These are phyloP conservation scores for Netelia virgata DNA, from an alignment of 2,888 invertebrate genomes.

Conservation along the genomic window DNA sequence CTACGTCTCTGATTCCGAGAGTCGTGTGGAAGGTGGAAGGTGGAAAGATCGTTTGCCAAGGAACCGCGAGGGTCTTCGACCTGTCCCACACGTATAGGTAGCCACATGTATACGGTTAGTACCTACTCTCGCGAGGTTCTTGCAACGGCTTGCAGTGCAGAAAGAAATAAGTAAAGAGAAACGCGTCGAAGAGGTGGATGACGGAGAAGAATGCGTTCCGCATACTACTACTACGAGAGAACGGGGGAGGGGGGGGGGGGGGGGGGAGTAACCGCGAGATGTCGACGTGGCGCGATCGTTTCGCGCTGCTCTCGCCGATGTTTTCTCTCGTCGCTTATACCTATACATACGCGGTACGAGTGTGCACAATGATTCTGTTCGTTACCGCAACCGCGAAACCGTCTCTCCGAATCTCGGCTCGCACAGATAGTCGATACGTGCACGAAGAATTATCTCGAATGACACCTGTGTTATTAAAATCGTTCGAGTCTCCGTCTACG, in stretches of 20 bases:
- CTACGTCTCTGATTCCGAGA: neutral
- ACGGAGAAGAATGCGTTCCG: slow-evolving; percentile 60
- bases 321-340: neutral
- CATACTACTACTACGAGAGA: slow-evolving; percentile 41
- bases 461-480: no score
- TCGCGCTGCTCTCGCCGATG: slow-evolving; percentile 8
- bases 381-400: neutral
- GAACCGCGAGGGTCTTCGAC: slow-evolving; percentile 63
- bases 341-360: neutral
- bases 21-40: slow-evolving; percentile 27
- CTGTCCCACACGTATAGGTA: slow-evolving; percentile 58
- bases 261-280: slow-evolving; percentile 2
- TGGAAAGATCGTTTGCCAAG: slow-evolving; percentile 50
- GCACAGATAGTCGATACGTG: neutral
- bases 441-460: no score
- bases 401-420: neutral
- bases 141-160: slow-evolving; percentile 20
- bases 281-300: slow-evolving; percentile 46
- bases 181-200: slow-evolving; percentile 1
- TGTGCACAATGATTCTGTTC: neutral
- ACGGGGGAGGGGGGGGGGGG: neutral
- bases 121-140: slow-evolving; percentile 15
- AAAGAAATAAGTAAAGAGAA: slow-evolving; percentile 45
- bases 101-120: neutral
- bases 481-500: no score